Base-by-base conservation (phyloP, 2,888 invertebrate species). In the Abrostola triplasia region DNA sequence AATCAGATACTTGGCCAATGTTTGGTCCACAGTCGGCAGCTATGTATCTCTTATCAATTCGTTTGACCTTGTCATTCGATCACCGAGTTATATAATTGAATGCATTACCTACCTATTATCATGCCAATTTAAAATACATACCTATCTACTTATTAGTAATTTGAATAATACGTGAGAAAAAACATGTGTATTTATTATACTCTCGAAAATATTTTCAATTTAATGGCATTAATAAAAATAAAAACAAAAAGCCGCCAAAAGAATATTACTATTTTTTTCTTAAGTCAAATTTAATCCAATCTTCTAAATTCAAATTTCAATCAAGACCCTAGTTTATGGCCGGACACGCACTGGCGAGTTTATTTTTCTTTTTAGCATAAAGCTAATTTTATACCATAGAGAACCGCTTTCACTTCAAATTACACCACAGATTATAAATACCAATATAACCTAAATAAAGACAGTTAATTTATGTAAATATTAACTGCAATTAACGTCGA, bases 21-120 rank as follows among this genome's bases (percentile, higher is more conserved):
- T 36, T 61, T 53, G 36, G 12, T 36, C 47, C 49, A 41, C 42
- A 55, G 13, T 10, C 40, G 38, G 11, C 40, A 40, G 54, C 50
- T 70, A 60, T 59, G 60, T 64, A 77, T 67, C 60, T 74, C 49
- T 74, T 74, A 78, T 78, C 72, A 70, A 68, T 59, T 48, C 37
- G 42, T 61, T 44, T 60, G 59, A 65, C 77, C 77, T 73, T 77
- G 77, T 49, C 58, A 61, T 49, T 64, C 36, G 13, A 59, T 52
- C 51, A 38, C 50, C 54, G 37, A 73, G 53, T 57, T 57, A n/a
- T 75, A 56, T 73, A 66, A 77, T 77, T 73, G 56, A 36, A 59
- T 64, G 49, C 49, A 76, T 74, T 74, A 76, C 64, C 74, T 9
- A 6, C 12, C 10, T 12, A 37, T 36, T 37, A 72, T 53, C 48